phyloP scores from a whole-genome alignment of 2,888 invertebrate genomes.

The Tridacna gigas region DNA sequence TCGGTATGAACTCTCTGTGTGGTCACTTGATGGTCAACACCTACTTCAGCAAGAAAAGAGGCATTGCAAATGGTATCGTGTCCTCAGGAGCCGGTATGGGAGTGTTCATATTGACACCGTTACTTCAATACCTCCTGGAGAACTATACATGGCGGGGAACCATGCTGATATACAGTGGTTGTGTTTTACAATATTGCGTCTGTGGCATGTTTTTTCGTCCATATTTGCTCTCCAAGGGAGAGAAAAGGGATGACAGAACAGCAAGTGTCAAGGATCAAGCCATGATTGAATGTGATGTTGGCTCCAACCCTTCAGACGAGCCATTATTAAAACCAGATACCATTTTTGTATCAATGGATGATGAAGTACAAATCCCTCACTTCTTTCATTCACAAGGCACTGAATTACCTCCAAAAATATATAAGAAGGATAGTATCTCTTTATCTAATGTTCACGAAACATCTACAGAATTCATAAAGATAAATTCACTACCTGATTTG shows the following conservation, averaged over 20 bases:
- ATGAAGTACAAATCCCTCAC: not conserved
- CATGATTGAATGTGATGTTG: not conserved
- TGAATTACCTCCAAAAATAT: not conserved
- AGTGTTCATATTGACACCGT: constrained; percentile 57
- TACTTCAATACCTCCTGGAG: constrained; percentile 48
- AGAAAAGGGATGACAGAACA: not conserved
- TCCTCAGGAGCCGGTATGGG: constrained; percentile 69
- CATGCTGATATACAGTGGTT: constrained; percentile 54
- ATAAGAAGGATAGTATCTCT: not conserved
- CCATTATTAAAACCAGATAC: constrained; percentile 14
- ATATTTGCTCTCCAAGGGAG: not conserved
- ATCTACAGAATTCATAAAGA: not conserved
- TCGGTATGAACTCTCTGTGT: constrained; percentile 66
- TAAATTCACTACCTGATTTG: constrained; percentile 25
- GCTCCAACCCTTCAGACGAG: not conserved
- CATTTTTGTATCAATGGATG: not conserved
- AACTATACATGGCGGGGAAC: constrained; percentile 63
- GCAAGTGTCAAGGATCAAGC: not conserved
- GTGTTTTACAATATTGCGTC: constrained; percentile 63
- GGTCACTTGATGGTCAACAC: constrained; percentile 65
- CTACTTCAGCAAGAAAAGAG: constrained; percentile 65
- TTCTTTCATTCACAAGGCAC: constrained; percentile 10
- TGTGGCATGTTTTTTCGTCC: constrained; percentile 60
- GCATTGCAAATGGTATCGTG: constrained; percentile 66
- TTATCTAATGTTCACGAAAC: constrained; percentile 1